Evolutionary conservation across 2,797 vertebrate species (phyloP).

Genomic region (Cetoscarus ocellatus): DNA sequence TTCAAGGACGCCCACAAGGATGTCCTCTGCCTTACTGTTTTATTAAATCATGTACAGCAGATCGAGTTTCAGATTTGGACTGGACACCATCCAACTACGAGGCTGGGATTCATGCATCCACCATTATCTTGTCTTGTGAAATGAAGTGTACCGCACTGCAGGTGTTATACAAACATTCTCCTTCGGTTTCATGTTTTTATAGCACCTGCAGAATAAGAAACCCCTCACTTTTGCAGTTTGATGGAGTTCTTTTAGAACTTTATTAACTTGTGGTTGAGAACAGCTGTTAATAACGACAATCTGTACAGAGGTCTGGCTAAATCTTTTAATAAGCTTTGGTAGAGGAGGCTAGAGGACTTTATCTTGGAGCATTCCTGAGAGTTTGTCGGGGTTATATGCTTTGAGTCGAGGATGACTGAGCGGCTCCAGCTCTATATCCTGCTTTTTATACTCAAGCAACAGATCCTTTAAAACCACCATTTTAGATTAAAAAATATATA

Average conservation of each 20-base stretch:
- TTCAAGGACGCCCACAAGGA: not conserved
- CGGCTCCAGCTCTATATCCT: not conserved
- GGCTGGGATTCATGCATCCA: not conserved
- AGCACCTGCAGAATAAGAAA: constrained; percentile 1
- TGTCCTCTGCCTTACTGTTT: constrained; percentile 11
- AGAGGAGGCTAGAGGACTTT: not conserved
- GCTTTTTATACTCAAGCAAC: constrained; percentile 2
- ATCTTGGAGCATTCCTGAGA: constrained; percentile 9
- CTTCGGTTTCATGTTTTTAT: constrained; percentile 4
- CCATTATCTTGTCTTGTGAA: not conserved
- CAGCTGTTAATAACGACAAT: constrained; percentile 1
- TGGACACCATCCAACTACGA: not conserved
- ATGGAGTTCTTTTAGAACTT: not conserved
- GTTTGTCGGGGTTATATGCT: not conserved
- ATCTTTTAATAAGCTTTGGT: constrained; percentile 10
- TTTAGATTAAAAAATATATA: not conserved
- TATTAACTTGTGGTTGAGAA: not conserved
- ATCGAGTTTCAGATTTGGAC: not conserved
- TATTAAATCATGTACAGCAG: constrained; percentile 7
- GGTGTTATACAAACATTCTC: constrained; percentile 9
- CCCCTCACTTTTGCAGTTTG: not conserved
- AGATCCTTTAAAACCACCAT: not conserved
- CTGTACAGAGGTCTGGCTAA: not conserved
- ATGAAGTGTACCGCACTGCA: not conserved
- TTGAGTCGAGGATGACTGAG: not conserved